Base-by-base conservation (phyloP, 1,140 invertebrate genomes). In the Pseudomyrmex dendroicus region DNA sequence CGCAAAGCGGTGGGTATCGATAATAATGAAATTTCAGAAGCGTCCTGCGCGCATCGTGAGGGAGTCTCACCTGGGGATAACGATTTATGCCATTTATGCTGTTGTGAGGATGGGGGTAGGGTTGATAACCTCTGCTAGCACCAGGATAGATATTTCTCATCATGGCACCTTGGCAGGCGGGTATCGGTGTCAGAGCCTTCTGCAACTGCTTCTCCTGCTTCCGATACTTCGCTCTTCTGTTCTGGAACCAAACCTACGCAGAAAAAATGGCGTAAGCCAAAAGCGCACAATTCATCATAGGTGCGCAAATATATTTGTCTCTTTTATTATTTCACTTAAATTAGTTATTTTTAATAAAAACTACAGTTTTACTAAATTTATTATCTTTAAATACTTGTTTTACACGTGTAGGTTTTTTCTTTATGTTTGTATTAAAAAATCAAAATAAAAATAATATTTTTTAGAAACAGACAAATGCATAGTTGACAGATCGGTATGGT, bases 161-260 rank as follows among this genome's bases (percentile, higher is more conserved):
- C 98, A 99, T 99, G 94, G 98, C 97, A 84, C 98, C 98, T 95
- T 99, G 99, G 94, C 98, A 99, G 83, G 97, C 97, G 8, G 97
- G 97, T 87, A 99, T 96, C 56, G 98, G 97, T 64, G 97, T 97
- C 73, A 98, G 93, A 52, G 97, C 98, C 94, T 99, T 99, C 94
- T 99, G 99, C 85, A 99, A 95, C 93, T 99, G 98, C 93, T 99
- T 99, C 94, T 99, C 98, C 92, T 99, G 99, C 94, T 99, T 99
- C 85, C 99, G 95, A 93, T 99, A 99, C 95, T 99, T 99, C 88
- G 99, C 99, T 92, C 99, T 96, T 89, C 98, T 96, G 94, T 99
- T 99, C 96, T 99, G 98, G 95, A 99, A 99, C 98, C 98, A 99
- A 4, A 98, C 98, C 97, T 98, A 93, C 91, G 86, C 87, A 87